A percentile compares a stretch with the other conserved stretches of the same genome.
Evolutionary conservation across 2,888 invertebrate species (phyloP).

Genomic region (Mythimna vitellina): DNA sequence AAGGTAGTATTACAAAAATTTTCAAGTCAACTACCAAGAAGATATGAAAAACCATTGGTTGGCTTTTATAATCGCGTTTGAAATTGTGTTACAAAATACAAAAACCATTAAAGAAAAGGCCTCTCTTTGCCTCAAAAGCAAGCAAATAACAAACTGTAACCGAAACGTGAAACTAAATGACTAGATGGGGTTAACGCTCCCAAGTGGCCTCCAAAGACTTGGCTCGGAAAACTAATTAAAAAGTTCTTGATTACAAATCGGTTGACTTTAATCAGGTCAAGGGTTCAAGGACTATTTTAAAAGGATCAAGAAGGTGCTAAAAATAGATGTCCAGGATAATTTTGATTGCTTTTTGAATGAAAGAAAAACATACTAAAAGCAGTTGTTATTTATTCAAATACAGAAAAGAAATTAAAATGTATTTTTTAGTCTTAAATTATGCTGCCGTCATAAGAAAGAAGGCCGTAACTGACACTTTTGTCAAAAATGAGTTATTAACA

Average conservation of each 20-base stretch:
- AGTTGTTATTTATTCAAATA: no score
- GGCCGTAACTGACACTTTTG: no score
- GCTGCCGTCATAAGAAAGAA: no score
- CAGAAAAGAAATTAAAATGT: no score
- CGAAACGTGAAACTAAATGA: conserved; percentile 37
- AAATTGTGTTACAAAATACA: not conserved
- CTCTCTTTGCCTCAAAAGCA: not conserved
- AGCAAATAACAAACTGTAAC: conserved; percentile 16
- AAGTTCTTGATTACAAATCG: conserved; percentile 60
- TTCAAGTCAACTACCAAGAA: no score
- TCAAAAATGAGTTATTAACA: no score
- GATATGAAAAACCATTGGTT: no score
- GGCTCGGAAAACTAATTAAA: conserved; percentile 56
- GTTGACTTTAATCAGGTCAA: conserved; percentile 49
- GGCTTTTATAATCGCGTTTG: no score
- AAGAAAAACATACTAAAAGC: not conserved
- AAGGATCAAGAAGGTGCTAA: conserved; percentile 7
- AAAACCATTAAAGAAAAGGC: not conserved
- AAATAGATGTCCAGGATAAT: conserved; percentile 14
- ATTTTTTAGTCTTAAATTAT: no score
- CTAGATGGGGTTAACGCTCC: conserved; percentile 52
- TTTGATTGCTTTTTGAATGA: not conserved
- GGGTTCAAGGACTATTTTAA: conserved; percentile 51
- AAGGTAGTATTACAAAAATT: no score
- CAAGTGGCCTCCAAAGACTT: conserved; percentile 40